A percentile compares a stretch with the other conserved stretches of the same genome.
These are phyloP conservation scores for Rhabdornis inornatus DNA, from an alignment of 2,113 vertebrate genomes.

Conservation along the genomic window DNA sequence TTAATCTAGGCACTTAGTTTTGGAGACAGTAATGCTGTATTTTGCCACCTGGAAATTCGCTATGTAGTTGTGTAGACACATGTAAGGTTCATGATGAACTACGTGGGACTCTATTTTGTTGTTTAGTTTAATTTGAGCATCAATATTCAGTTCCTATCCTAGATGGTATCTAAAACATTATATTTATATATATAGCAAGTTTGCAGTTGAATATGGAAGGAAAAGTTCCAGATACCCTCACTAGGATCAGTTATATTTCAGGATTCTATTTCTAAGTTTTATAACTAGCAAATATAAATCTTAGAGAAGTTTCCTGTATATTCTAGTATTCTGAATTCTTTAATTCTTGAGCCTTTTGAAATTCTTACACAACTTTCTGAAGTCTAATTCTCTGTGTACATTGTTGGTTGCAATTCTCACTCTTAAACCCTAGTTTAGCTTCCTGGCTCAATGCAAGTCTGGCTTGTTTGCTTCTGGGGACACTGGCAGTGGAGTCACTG, in stretches of 20 bases:
- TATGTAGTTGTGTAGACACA: rapidly evolving
- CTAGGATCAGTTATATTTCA: not conserved
- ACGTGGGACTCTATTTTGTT: not conserved
- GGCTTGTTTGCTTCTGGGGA: not conserved
- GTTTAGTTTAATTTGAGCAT: not conserved
- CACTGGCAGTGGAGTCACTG: not conserved
- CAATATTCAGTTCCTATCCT: not conserved
- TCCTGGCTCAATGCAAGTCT: not conserved
- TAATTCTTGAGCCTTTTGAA: not conserved
- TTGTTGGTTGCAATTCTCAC: not conserved
- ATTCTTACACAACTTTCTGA: not conserved
- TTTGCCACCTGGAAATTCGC: not conserved
- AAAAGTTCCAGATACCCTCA: not conserved
- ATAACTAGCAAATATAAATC: not conserved
- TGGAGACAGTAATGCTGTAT: not conserved
- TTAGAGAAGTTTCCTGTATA: not conserved
- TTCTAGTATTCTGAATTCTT: not conserved
- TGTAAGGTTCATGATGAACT: not conserved
- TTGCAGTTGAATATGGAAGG: not conserved
- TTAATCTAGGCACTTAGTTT: not conserved
- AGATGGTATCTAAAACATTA: not conserved
- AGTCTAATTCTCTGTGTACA: not conserved
- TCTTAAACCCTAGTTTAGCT: not conserved
- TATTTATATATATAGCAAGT: not conserved
- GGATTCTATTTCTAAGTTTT: not conserved